A percentile compares a stretch with the other conserved stretches of the same genome.
Evolutionary conservation across 2,113 vertebrate genomes (phyloP).

Genomic region (Pavo muticus): DNA sequence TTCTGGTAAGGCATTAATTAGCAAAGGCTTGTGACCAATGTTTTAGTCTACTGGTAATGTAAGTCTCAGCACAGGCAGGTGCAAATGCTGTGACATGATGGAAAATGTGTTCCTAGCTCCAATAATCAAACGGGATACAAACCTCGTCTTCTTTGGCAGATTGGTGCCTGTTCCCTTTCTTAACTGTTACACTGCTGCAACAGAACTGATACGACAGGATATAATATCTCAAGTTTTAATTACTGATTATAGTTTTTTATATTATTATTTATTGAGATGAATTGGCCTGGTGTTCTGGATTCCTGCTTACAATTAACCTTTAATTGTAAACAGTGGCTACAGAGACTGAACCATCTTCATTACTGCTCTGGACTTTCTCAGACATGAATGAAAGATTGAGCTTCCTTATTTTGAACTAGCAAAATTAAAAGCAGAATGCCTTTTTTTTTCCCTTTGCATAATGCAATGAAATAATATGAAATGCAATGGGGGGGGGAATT

Average conservation of each 20-base stretch:
- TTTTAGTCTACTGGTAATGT: neutral
- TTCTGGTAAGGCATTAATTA: constrained; percentile 20
- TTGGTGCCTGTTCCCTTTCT: neutral
- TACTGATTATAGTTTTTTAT: neutral
- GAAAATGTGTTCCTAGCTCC: neutral
- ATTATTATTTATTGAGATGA: neutral
- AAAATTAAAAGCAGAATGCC: neutral
- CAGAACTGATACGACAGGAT: neutral
- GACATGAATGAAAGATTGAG: neutral
- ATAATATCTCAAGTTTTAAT: neutral
- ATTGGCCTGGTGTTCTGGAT: neutral
- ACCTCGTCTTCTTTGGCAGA: neutral
- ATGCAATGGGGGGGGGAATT: neutral
- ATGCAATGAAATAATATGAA: neutral
- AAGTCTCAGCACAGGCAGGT: neutral
- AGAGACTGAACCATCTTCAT: neutral
- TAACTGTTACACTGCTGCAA: neutral
- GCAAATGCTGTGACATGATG: neutral
- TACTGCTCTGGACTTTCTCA: neutral
- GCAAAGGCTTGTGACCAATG: neutral
- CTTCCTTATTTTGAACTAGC: neutral
- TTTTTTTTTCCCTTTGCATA: neutral
- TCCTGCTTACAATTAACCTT: neutral
- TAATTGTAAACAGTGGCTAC: neutral
- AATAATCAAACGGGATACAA: neutral